Conservation (phyloP, 2,888 invertebrate genomes). For the Ophion slaviceki region DNA sequence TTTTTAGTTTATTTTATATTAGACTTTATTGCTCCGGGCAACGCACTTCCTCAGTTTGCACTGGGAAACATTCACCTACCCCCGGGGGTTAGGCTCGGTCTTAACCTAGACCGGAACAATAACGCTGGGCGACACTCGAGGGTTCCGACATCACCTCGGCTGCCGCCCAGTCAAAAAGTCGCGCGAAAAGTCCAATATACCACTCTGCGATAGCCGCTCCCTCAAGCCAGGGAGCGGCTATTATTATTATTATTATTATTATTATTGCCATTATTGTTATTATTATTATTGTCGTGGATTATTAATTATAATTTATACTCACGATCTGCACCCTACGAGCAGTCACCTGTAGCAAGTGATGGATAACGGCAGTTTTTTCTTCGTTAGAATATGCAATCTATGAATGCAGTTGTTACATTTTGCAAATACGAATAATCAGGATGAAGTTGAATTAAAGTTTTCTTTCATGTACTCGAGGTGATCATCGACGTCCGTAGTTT, state of each 20-base stretch:
- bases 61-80: too few relatives aligned
- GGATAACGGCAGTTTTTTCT: neutral
- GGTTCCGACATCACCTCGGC: too few relatives aligned
- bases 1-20: constrained; percentile 14
- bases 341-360: constrained; percentile 19
- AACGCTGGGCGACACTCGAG: too few relatives aligned
- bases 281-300: neutral
- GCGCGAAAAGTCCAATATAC: too few relatives aligned
- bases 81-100: too few relatives aligned
- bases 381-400: neutral
- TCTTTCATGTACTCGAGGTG: constrained; percentile 22
- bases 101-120: too few relatives aligned
- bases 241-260: neutral
- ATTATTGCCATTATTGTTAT: constrained; percentile 19
- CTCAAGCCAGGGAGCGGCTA: too few relatives aligned
- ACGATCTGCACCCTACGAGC: neutral
- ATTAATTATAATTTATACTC: neutral
- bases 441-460: neutral
- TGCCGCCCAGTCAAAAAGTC: too few relatives aligned
- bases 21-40: too few relatives aligned
- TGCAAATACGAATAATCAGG: neutral
- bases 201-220: too few relatives aligned
- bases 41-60: too few relatives aligned
- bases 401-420: neutral
- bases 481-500: constrained; percentile 16